Evolutionary conservation across 2,888 invertebrate genomes (phyloP).

Genomic region (Leptinotarsa rubiginosa): DNA sequence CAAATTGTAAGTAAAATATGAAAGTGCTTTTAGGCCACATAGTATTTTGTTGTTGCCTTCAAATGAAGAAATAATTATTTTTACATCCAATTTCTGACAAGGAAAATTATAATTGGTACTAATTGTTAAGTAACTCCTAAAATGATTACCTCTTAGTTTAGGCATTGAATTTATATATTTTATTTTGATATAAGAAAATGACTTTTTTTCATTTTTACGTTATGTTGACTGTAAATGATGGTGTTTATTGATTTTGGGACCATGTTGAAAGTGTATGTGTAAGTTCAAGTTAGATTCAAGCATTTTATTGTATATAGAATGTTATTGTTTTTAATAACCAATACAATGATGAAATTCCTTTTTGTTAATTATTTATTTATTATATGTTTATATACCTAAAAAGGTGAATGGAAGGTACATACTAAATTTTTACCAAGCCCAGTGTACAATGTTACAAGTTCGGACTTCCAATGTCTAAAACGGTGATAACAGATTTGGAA

Average conservation of each 20-base stretch:
- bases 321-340: too few species aligned
- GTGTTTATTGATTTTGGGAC: neutral
- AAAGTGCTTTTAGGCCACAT: neutral
- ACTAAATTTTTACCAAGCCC: too few species aligned
- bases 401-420: too few species aligned
- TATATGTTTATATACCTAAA: too few species aligned
- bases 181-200: neutral
- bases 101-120: neutral
- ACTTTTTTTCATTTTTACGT: neutral
- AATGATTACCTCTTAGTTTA: conserved; percentile 6
- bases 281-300: too few species aligned
- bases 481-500: too few species aligned
- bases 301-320: too few species aligned
- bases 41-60: neutral
- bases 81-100: neutral
- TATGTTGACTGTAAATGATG: neutral
- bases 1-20: neutral
- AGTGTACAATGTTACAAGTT: too few species aligned
- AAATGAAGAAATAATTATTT: neutral
- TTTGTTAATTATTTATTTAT: too few species aligned
- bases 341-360: too few species aligned
- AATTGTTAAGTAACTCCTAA: neutral
- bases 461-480: too few species aligned
- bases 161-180: neutral
- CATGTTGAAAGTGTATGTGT: too few species aligned